Evolutionary conservation across 2,888 invertebrate genomes (phyloP).

Genomic region (Operophtera brumata): DNA sequence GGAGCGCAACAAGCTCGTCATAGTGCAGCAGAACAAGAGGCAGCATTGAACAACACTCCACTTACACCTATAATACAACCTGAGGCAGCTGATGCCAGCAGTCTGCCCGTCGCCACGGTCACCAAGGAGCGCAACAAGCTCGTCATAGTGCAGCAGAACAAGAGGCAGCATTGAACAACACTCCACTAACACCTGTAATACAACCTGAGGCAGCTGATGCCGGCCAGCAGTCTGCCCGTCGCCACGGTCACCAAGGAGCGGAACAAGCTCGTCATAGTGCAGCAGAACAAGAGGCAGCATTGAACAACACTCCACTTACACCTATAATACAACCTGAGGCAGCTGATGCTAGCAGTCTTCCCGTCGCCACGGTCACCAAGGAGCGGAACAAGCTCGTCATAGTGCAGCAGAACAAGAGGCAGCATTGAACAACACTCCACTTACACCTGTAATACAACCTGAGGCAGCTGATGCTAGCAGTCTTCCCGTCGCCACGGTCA

Average conservation of each 20-base stretch:
- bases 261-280: conserved; percentile 90
- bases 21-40: conserved; percentile 84
- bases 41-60: conserved; percentile 32
- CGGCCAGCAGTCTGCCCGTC: conserved; percentile 82
- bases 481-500: conserved; percentile 87
- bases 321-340: no score
- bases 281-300: conserved; percentile 79
- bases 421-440: no score
- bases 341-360: not conserved
- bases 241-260: conserved; percentile 91
- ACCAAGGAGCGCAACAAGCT: no score
- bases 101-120: no score
- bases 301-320: no score
- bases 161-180: no score
- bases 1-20: conserved; percentile 91
- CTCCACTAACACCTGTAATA: conserved; percentile 79
- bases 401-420: no score
- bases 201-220: conserved; percentile 85
- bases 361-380: no score
- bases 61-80: no score
- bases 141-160: no score
- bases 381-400: no score
- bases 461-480: conserved; percentile 83
- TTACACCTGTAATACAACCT: conserved; percentile 83
- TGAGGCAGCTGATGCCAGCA: not conserved